phyloP scores from a whole-genome alignment of 2,113 vertebrate genomes.

The Bos javanicus region DNA sequence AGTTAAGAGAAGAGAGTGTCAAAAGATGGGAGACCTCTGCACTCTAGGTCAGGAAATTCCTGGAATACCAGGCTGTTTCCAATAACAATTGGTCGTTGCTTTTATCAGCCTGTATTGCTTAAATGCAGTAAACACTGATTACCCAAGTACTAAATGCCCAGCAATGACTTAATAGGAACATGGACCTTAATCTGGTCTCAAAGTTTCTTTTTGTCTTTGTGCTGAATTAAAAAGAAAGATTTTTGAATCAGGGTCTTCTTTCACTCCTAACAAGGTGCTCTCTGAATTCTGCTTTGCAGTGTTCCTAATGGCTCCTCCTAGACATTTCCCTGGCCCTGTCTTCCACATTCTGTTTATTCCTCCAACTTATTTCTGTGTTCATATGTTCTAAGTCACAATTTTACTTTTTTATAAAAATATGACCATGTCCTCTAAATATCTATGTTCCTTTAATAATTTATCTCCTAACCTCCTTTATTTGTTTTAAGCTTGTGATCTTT shows the following conservation, averaged over 20 bases:
- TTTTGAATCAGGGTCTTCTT: background rate
- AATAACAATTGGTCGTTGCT: background rate
- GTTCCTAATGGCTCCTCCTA: background rate
- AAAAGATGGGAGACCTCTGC: background rate
- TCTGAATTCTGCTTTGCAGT: background rate
- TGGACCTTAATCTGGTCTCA: background rate
- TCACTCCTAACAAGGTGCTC: background rate
- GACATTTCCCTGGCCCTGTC: background rate
- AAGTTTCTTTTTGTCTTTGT: background rate
- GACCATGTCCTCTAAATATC: background rate
- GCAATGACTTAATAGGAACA: background rate
- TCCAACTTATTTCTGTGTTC: background rate
- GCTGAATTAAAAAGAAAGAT: background rate
- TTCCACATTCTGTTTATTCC: background rate
- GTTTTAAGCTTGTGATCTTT: background rate
- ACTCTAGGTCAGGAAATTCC: conserved; percentile 35
- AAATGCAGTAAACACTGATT: conserved; percentile 18
- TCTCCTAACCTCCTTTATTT: background rate
- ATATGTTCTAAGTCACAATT: background rate
- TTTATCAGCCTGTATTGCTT: background rate
- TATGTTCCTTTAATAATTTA: background rate
- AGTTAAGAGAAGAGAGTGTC: background rate
- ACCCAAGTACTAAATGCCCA: background rate
- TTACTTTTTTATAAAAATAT: background rate
- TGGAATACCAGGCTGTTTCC: conserved; percentile 27